Evolutionary conservation across 2,797 vertebrate genomes (phyloP).

Genomic region (Phrynocephalus guinanensis): DNA sequence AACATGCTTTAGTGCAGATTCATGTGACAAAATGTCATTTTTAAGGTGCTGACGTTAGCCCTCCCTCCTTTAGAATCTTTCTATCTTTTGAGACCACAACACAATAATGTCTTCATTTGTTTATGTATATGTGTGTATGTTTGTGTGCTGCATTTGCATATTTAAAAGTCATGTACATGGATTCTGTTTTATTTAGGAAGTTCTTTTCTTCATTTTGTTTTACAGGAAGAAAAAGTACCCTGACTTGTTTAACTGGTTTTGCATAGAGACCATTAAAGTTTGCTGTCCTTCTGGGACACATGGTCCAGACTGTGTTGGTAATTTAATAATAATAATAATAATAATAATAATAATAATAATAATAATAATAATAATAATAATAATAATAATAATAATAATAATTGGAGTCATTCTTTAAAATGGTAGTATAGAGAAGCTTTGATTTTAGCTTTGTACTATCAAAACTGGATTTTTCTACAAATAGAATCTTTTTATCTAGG

Average conservation of each 20-base stretch:
- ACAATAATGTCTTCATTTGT: too few relatives aligned
- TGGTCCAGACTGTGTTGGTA: conserved; percentile 90
- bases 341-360: too few relatives aligned
- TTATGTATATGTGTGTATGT: too few relatives aligned
- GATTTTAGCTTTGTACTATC: neutral
- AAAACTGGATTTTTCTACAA: neutral
- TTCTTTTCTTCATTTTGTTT: neutral
- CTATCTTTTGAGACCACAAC: too few relatives aligned
- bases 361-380: neutral
- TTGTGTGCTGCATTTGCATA: too few relatives aligned
- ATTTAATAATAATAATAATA: conserved; percentile 3
- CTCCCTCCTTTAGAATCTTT: too few relatives aligned
- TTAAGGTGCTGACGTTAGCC: too few relatives aligned
- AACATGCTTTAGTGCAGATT: too few relatives aligned
- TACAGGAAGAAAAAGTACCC: conserved; percentile 90
- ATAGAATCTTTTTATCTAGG: neutral
- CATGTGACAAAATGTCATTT: too few relatives aligned
- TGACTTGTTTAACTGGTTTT: conserved; percentile 95
- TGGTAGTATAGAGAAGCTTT: neutral
- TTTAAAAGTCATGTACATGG: neutral
- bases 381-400: neutral
- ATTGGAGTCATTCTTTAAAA: neutral
- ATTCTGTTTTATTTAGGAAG: conserved; percentile 8
- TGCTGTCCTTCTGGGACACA: conserved; percentile 93
- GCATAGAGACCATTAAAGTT: conserved; percentile 87